Evolutionary conservation across 2,888 invertebrate genomes (phyloP).

Genomic region (Nomada goodeniana): DNA sequence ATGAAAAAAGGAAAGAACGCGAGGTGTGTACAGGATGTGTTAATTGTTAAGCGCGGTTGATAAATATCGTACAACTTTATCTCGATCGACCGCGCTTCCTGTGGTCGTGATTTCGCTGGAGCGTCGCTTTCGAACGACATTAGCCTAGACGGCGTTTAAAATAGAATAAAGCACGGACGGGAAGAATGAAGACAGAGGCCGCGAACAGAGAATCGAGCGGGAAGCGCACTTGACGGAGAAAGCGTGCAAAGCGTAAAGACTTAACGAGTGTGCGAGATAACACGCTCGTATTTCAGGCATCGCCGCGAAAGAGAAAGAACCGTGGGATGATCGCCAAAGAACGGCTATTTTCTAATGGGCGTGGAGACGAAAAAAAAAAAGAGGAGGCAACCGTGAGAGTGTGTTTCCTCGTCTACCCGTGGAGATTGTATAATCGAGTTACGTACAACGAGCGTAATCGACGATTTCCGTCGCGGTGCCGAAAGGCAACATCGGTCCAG

Average conservation of each 20-base stretch:
- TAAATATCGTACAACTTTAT: not conserved
- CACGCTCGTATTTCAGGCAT: slow-evolving; percentile 27
- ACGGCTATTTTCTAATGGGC: slow-evolving; percentile 25
- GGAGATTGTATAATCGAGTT: not conserved
- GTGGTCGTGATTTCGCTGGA: slow-evolving; percentile 27
- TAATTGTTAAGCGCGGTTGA: not conserved
- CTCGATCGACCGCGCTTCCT: slow-evolving; percentile 1
- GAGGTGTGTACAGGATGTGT: not conserved
- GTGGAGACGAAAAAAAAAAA: slow-evolving; percentile 5
- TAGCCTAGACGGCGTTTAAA: slow-evolving; percentile 41
- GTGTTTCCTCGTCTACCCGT: slow-evolving; percentile 10
- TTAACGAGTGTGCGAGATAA: slow-evolving; percentile 51
- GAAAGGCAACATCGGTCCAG: not conserved
- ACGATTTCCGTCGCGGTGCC: slow-evolving; percentile 1
- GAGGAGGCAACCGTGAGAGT: slow-evolving; percentile 20
- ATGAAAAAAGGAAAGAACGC: not conserved
- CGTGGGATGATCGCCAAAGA: slow-evolving; percentile 14
- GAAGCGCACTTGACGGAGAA: slow-evolving; percentile 39
- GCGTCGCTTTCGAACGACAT: slow-evolving; percentile 31
- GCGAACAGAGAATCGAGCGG: slow-evolving; percentile 46
- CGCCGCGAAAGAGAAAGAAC: slow-evolving; percentile 32
- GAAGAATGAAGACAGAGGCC: slow-evolving; percentile 9
- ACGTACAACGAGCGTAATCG: not conserved
- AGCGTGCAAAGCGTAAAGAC: slow-evolving; percentile 54
- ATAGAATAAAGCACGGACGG: slow-evolving; percentile 21